Conservation (phyloP, 2,888 invertebrate species). For the Synergus laeviventris region DNA sequence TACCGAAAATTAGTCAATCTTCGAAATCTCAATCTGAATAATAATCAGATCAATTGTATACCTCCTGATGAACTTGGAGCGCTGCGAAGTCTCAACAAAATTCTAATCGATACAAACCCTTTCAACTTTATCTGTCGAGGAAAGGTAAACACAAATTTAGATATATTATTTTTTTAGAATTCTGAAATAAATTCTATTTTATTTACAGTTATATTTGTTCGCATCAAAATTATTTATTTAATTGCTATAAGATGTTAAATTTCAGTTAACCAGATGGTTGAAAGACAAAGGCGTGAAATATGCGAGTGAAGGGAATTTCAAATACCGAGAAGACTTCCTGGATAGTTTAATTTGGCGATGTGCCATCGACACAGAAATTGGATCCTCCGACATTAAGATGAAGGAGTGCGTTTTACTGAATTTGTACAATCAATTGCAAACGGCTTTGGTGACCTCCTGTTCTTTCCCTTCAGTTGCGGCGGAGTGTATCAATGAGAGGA, state of each 20-base stretch:
- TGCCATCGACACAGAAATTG: slow-evolving; percentile 57
- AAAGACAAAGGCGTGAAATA: slow-evolving; percentile 65
- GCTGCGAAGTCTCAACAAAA: slow-evolving; percentile 62
- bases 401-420: slow-evolving; percentile 66
- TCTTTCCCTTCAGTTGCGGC: slow-evolving; percentile 51
- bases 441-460: slow-evolving; percentile 59
- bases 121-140: slow-evolving; percentile 62
- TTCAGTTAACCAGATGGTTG: slow-evolving; percentile 68
- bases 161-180: background rate
- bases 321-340: slow-evolving; percentile 58
- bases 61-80: slow-evolving; percentile 52
- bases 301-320: slow-evolving; percentile 54
- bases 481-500: slow-evolving; percentile 56
- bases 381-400: slow-evolving; percentile 60
- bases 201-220: background rate
- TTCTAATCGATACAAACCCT: slow-evolving; percentile 65
- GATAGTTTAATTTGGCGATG: slow-evolving; percentile 69
- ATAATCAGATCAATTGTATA: slow-evolving; percentile 64
- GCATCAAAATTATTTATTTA: slow-evolving; percentile 7
- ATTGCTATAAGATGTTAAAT: slow-evolving; percentile 15
- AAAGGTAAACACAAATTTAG: slow-evolving; percentile 56
- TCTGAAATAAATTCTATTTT: no score
- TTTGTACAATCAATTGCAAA: slow-evolving; percentile 66
- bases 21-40: slow-evolving; percentile 61
- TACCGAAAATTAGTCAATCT: slow-evolving; percentile 57